Conservation (phyloP, 2,797 vertebrate genomes). For the Ctenopoma multispine region DNA sequence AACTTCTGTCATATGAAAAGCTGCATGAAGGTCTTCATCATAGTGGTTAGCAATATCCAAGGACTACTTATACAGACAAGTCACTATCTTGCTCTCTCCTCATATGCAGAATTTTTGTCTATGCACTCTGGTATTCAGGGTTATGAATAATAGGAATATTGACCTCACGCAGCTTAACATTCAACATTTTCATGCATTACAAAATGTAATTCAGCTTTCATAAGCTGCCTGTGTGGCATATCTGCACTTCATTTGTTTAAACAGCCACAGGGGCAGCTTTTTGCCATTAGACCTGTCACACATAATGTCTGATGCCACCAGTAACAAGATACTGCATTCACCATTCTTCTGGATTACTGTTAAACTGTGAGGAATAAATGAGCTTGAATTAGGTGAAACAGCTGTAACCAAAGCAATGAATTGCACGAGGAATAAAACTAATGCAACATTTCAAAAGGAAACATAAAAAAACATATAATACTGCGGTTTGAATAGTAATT, state of each 20-base stretch:
- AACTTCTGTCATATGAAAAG: conserved; percentile 34
- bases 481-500: background rate
- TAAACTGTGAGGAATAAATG: conserved; percentile 27
- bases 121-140: conserved; percentile 11
- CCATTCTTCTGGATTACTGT: conserved; percentile 34
- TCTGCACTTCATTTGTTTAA: conserved; percentile 29
- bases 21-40: conserved; percentile 28
- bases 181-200: conserved; percentile 8
- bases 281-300: conserved; percentile 1
- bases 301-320: conserved; percentile 29
- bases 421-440: background rate
- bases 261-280: conserved; percentile 2
- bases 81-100: conserved; percentile 20
- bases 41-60: background rate
- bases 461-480: background rate
- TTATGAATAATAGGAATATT: background rate
- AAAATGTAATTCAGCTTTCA: conserved; percentile 21
- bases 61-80: conserved; percentile 9
- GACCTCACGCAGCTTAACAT: conserved; percentile 29
- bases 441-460: too few relatives aligned
- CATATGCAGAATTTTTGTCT: conserved; percentile 11
- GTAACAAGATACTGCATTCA: conserved; percentile 33
- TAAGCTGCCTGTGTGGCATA: conserved; percentile 18
- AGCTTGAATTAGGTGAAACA: conserved; percentile 21
- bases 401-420: conserved; percentile 9